A percentile compares a stretch with the other conserved stretches of the same genome.
phyloP scores from a whole-genome alignment of 2,113 vertebrate genomes.

The Arothron firmamentum region DNA sequence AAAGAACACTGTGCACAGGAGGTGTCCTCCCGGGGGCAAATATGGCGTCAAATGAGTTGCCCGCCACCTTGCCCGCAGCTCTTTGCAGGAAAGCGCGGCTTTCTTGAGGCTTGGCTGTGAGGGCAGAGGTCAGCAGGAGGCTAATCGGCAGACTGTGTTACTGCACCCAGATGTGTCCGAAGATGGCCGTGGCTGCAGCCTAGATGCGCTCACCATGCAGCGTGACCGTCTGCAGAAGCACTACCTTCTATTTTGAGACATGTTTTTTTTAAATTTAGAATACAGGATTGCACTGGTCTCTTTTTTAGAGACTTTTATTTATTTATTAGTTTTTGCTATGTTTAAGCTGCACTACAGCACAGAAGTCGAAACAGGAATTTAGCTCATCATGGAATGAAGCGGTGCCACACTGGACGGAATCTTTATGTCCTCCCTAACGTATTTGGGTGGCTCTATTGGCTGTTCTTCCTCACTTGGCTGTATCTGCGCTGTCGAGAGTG shows the following conservation, averaged over 20 bases:
- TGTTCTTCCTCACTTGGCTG: slow-evolving; percentile 43
- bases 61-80: slow-evolving; percentile 17
- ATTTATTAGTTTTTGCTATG: slow-evolving; percentile 35
- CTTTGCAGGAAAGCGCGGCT: slow-evolving; percentile 68
- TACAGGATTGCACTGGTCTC: slow-evolving; percentile 10
- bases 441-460: slow-evolving; percentile 40
- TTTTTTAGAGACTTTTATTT: not conserved
- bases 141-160: slow-evolving; percentile 54
- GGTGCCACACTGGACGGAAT: slow-evolving; percentile 14
- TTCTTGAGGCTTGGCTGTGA: slow-evolving; percentile 35
- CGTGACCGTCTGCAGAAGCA: slow-evolving; percentile 36
- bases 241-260: slow-evolving; percentile 46
- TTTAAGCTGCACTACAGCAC: slow-evolving; percentile 15
- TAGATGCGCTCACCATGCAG: slow-evolving; percentile 46
- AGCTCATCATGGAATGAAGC: not conserved
- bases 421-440: slow-evolving; percentile 40
- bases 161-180: slow-evolving; percentile 61
- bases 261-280: not conserved
- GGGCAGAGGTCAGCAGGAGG: slow-evolving; percentile 52
- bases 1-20: slow-evolving; percentile 9
- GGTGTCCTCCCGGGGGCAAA: slow-evolving; percentile 23
- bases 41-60: slow-evolving; percentile 49
- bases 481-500: slow-evolving; percentile 52
- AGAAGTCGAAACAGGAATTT: slow-evolving; percentile 3
- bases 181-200: slow-evolving; percentile 38